Conservation (phyloP, 1,140 invertebrate species). For the Heliconius hewitsoni region DNA sequence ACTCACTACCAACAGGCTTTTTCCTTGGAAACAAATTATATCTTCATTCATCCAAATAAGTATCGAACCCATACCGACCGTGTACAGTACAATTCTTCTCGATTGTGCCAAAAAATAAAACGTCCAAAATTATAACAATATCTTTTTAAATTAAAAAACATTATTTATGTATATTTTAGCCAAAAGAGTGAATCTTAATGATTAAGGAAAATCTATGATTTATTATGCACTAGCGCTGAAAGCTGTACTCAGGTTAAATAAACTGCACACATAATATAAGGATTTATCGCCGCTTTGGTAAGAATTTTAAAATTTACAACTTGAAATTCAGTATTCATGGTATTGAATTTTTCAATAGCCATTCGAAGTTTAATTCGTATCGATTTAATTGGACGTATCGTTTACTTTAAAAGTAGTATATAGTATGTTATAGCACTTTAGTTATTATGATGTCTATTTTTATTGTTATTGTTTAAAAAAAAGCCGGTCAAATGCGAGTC, state of each 20-base stretch:
- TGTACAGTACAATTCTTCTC: too few species aligned
- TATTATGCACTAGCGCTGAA: background rate
- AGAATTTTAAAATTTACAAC: constrained; percentile 13
- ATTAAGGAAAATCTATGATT: constrained; percentile 9
- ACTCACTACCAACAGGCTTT: too few species aligned
- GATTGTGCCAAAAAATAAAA: too few species aligned
- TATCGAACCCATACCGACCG: too few species aligned
- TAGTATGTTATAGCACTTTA: background rate
- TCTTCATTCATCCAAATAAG: too few species aligned
- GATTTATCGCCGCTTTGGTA: background rate
- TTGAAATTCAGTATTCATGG: background rate
- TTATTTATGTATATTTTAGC: background rate
- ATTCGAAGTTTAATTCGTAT: background rate
- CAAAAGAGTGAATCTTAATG: background rate
- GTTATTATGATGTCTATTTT: background rate
- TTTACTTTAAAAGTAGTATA: background rate
- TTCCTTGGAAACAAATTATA: too few species aligned
- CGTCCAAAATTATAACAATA: background rate
- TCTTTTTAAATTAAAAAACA: background rate
- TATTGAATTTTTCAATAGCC: background rate
- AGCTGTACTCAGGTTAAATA: background rate
- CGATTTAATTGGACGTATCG: background rate
- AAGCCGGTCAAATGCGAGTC: too few species aligned
- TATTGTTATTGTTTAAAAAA: too few species aligned
- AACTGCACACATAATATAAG: background rate